Evolutionary conservation across 2,888 invertebrate species (phyloP), one percentile per base, ranked within the genome.

Genomic region (Dromius quadrimaculatus): DNA sequence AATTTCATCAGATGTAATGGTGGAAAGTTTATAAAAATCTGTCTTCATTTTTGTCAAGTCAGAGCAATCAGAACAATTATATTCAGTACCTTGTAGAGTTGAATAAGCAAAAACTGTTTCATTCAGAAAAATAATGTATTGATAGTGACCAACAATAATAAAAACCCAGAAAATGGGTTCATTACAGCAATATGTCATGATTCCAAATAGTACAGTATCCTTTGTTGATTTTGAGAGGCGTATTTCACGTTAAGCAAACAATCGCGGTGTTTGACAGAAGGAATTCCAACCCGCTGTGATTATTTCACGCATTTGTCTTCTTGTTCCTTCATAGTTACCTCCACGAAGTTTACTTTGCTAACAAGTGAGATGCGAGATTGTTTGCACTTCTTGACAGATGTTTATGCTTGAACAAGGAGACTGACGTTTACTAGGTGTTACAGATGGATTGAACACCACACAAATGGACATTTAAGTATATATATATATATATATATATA

Each of bases 221-320:
- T 0, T 15, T 17, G 36, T 36, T 41, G 15, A 23, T n/a, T 11
- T 28, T 28, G 2, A 22, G 41, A 6, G 41, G 50, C 50, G 15
- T 54, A 54, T 54, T 54, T 54, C 50, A 54, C 50, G 28, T 54
- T 54, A 20, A 23, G 50, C 28, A 61, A 61, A 61, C 61, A 61
- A 41, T 61, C 61, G n/a, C 15, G 23, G 22, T 11, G 22, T 61
- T 61, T 61, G 36, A 61, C 61, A 38, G 61, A 23, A 8, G 8
- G 61, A 61, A 23, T 61, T 61, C 36, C 61, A 61, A 41, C 38
- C 61, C 41, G 61, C 61, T 38, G 61, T 61, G 61, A 61, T 61
- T 61, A 61, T 61, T 61, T 61, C 38, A 61, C 61, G 61, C 61
- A 61, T 61, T 61, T 61, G 61, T 61, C 61, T 61, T 61, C 61